Base-by-base conservation (phyloP, 2,888 invertebrate species). In the Hypolimnas misippus region DNA sequence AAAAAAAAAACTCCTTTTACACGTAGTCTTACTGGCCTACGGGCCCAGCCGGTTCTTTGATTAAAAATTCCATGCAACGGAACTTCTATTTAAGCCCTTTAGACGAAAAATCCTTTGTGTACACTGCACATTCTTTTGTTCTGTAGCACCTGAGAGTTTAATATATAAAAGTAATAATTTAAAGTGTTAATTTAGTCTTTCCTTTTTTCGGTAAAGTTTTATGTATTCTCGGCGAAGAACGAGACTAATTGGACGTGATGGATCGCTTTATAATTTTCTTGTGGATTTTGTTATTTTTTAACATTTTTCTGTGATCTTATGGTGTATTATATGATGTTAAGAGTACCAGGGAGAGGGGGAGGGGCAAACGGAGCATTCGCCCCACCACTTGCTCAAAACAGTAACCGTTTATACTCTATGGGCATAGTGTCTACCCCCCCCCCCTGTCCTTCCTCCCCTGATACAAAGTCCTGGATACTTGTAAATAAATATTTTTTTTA, bases 21-120 rank as follows among this genome's bases (percentile, higher is more conserved):
- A 58, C 54, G 21, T 51, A 46, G 49, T 46, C 57, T 55, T 59
- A 44, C 12, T 33, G 42, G 55, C 55, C 61, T 63, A 21, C 31
- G 16, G 57, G 64, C 56, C 42, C 56, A n/a, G 42, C 19, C 56
- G 42, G 44, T 21, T 52, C 63, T 63, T 63, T 65, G 62, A 65
- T 67, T 67, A 67, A 67, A 67, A 67, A 65, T 67, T 65, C 65
- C 59, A 59, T 67, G 50, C 64, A 49, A 14, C 55, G 44, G 21
- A 31, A 38, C 42, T 57, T 29, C 54, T 58, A 51, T 66, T 40
- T 54, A 51, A 35, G n/a, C 35, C 40, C 62, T 58, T 56, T 38
- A 55, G 35, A 63, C 49, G 44, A 56, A 59, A 58, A 59, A 66
- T 53, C 65, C 58, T 66, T 57, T 66, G 56, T 59, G 25, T 62